Percentiles rank a stretch among this genome's conserved stretches.
phyloP scores from a whole-genome alignment of 2,888 invertebrate genomes.

The Drosophila nr. medialis region DNA sequence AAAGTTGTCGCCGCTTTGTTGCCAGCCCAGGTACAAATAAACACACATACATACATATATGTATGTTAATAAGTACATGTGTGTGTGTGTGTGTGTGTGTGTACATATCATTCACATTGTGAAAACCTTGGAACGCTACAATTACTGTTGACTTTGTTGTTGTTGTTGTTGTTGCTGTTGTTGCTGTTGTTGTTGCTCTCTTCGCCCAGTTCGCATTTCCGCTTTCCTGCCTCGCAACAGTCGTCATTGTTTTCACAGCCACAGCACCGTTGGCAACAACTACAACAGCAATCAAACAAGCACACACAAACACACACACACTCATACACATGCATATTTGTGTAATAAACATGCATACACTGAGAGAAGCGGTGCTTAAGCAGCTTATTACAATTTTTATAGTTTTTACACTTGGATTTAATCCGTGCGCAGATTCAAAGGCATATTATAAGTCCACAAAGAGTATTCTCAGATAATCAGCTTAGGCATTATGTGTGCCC shows the following conservation, averaged over 20 bases:
- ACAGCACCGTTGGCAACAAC: slow-evolving; percentile 68
- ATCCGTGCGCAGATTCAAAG: neutral
- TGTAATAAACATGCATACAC: slow-evolving; percentile 21
- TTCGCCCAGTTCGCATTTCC: slow-evolving; percentile 74
- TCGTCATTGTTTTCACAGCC: slow-evolving; percentile 69
- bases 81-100: neutral
- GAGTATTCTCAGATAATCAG: too few species aligned
- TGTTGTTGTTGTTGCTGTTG: slow-evolving; percentile 39
- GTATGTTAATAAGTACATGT: slow-evolving; percentile 3
- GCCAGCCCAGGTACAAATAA: slow-evolving; percentile 69
- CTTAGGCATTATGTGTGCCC: neutral
- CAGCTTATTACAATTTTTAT: neutral
- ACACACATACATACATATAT: slow-evolving; percentile 30
- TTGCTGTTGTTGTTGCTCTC: slow-evolving; percentile 54
- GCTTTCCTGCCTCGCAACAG: slow-evolving; percentile 74
- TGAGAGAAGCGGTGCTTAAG: slow-evolving; percentile 14
- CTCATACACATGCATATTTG: neutral
- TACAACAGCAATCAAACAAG: slow-evolving; percentile 29
- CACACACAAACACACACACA: slow-evolving; percentile 14
- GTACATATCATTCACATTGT: slow-evolving; percentile 69
- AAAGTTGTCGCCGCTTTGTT: slow-evolving; percentile 71
- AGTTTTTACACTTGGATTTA: neutral
- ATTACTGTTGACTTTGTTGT: slow-evolving; percentile 72
- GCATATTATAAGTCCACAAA: fast-evolving
- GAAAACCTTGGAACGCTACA: slow-evolving; percentile 77